Base-by-base conservation (phyloP, 1,140 invertebrate genomes). In the Gonioctena quinquepunctata region DNA sequence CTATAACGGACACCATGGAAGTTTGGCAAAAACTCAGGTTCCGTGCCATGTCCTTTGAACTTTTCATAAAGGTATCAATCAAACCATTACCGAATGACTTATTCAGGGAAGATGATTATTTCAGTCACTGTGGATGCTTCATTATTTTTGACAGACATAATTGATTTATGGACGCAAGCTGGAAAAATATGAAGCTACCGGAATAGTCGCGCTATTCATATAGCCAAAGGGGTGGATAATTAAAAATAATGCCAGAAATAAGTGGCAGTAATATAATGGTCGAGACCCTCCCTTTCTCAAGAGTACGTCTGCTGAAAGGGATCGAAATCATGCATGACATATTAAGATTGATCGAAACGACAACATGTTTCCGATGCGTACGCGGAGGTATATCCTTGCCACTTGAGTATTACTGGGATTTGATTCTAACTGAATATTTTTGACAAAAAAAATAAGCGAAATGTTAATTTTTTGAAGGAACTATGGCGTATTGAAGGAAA, bases 281-380 rank as follows among this genome's bases (percentile, higher is more conserved):
- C 16, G 11, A 7, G 25, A 25, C 56, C 25, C 25, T 59, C 23
- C 25, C 23, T 59, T 25, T 25, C 50, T 54, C 11, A 18, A 22
- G 21, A 19, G 21, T 21, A 16, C 16, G 11, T 54, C 18, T 54
- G 21, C 3, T 8, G 18, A 54, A 54, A 54, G 50, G 50, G 52
- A 13, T 56, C 21, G 52, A 23, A 21, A 56, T 56, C 52, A 56
- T 56, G 52, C 52, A 23, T 59, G 56, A 59, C 56, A 59, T 25
- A 59, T 59, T 59, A 59, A 59, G 56, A 59, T 59, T 59, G n/a
- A 59, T 59, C 21, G 50, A 52, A 52, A 52, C n/a, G n/a, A n/a
- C n/a, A n/a, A n/a, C n/a, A n/a, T n/a, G n/a, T n/a, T n/a, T n/a
- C n/a, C n/a, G n/a, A n/a, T n/a, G n/a, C n/a, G n/a, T n/a, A n/a